A percentile compares a stretch with the other conserved stretches of the same genome.
Conservation (phyloP, 2,888 invertebrate genomes). For the Tipula helvola region DNA sequence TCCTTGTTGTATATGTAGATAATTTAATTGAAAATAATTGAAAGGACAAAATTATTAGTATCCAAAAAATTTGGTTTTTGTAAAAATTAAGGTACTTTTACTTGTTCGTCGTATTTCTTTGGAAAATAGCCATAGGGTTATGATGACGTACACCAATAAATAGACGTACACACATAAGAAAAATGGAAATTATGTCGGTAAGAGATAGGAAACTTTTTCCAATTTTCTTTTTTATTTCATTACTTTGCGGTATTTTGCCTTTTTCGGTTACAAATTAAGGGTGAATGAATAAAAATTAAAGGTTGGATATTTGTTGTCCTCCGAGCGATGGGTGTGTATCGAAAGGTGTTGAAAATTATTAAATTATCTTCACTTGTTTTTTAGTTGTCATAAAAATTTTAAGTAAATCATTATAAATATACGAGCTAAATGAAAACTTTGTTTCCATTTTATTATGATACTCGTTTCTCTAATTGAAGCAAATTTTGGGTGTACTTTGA, state of each 20-base stretch:
- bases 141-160: neutral
- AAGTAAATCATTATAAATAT: too few species aligned
- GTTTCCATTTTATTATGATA: too few species aligned
- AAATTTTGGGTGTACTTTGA: too few species aligned
- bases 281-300: neutral
- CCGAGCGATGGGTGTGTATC: neutral
- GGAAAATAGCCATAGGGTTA: constrained; percentile 4
- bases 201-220: neutral
- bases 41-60: constrained; percentile 4
- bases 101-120: neutral
- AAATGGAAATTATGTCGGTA: neutral
- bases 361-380: neutral
- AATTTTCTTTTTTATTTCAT: neutral
- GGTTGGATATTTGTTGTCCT: neutral
- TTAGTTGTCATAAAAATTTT: too few species aligned
- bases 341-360: neutral
- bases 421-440: too few species aligned
- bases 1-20: neutral
- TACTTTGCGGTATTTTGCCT: constrained; percentile 4
- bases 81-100: neutral
- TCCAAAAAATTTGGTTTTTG: neutral
- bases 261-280: neutral
- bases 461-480: too few species aligned
- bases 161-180: neutral
- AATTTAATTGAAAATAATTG: constrained; percentile 4